phyloP scores from a whole-genome alignment of 2,113 vertebrate species.

The Ancistrus triradiatus region DNA sequence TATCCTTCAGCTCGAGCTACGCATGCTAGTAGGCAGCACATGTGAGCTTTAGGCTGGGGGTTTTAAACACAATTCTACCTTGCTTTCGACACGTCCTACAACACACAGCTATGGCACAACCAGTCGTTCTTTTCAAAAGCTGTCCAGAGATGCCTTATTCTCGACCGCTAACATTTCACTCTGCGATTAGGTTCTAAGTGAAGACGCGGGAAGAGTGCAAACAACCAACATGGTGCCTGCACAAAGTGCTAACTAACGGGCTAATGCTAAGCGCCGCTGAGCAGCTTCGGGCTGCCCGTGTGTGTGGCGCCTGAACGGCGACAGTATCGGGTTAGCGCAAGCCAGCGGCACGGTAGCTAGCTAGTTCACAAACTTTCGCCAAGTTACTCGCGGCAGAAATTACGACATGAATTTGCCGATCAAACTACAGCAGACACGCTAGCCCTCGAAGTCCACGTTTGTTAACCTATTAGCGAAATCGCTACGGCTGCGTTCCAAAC shows the following conservation, averaged over 20 bases:
- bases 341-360: background rate
- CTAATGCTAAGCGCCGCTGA: background rate
- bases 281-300: slow-evolving; percentile 1
- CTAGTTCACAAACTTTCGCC: background rate
- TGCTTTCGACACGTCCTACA: too few relatives aligned
- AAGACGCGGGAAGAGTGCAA: slow-evolving; percentile 29
- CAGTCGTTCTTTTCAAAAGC: too few relatives aligned
- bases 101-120: too few relatives aligned
- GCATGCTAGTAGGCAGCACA: too few relatives aligned
- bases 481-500: background rate
- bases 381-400: too few relatives aligned
- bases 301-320: background rate
- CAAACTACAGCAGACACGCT: too few relatives aligned
- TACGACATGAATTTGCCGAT: too few relatives aligned
- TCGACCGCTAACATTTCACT: too few relatives aligned
- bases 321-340: background rate
- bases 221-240: slow-evolving; percentile 13
- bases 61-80: too few relatives aligned
- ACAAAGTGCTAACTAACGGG: slow-evolving; percentile 28
- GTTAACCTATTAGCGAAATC: background rate
- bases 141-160: too few relatives aligned
- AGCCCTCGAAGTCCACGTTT: background rate
- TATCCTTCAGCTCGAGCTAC: too few relatives aligned
- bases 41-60: too few relatives aligned
- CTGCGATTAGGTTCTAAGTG: background rate